A percentile compares a stretch with the other conserved stretches of the same genome.
Evolutionary conservation across 2,113 vertebrate species (phyloP).

Genomic region (Macaca nemestrina): DNA sequence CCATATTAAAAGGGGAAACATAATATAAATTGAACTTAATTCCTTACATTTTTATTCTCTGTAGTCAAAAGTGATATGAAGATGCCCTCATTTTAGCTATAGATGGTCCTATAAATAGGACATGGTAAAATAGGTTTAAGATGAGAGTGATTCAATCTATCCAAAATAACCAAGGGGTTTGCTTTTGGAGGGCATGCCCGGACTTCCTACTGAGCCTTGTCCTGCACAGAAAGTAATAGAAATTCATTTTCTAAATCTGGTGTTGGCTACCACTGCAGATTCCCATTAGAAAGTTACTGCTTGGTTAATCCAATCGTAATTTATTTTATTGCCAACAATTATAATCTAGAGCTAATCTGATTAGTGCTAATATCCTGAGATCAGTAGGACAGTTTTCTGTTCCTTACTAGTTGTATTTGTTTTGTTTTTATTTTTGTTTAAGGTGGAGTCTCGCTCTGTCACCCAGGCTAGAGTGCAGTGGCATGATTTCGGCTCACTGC

Average conservation of each 20-base stretch:
- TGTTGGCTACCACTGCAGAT: neutral
- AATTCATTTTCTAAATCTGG: neutral
- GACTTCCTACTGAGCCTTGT: neutral
- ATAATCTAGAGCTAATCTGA: neutral
- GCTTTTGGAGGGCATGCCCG: neutral
- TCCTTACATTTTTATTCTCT: slow-evolving; percentile 23
- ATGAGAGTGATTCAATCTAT: neutral
- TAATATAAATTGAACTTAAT: neutral
- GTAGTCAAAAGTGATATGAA: neutral
- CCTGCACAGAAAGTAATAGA: neutral
- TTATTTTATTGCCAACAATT: neutral
- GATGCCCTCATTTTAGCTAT: neutral
- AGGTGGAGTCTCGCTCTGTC: too few species aligned
- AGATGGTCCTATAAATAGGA: neutral
- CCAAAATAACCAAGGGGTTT: neutral
- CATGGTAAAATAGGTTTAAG: slow-evolving; percentile 20
- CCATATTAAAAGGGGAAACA: neutral
- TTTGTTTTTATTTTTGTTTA: neutral
- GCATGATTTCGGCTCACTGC: fast-evolving
- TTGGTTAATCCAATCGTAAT: neutral
- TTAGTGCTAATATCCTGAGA: neutral
- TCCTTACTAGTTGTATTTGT: neutral
- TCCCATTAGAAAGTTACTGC: neutral
- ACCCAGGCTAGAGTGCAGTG: too few species aligned
- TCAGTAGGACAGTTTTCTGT: neutral